These are phyloP conservation scores for Eclectus roratus DNA, from an alignment of 2,113 vertebrate species.

Conservation along the genomic window DNA sequence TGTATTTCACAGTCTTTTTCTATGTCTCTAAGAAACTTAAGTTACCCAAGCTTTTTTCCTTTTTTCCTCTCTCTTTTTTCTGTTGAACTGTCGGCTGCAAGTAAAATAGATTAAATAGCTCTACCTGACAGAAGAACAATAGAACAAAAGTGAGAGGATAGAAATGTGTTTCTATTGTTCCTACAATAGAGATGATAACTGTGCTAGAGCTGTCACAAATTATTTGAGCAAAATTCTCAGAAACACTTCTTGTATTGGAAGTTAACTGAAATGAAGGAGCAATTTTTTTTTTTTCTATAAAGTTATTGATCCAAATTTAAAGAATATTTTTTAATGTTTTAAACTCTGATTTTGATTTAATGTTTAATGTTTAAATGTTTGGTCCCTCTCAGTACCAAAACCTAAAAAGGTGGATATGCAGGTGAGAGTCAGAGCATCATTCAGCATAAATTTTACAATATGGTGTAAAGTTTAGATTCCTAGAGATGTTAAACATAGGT, in stretches of 20 bases:
- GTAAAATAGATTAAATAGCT: neutral
- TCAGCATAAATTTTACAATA: neutral
- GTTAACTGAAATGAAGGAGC: neutral
- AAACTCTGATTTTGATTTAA: neutral
- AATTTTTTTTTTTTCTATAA: neutral
- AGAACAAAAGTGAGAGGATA: neutral
- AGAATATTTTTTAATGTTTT: neutral
- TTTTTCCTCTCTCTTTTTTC: neutral
- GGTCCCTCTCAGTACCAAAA: neutral
- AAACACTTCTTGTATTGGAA: neutral
- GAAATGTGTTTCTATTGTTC: neutral
- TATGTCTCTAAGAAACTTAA: neutral
- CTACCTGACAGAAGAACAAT: neutral
- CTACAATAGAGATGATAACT: neutral
- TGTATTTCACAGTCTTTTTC: neutral
- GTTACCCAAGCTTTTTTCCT: neutral
- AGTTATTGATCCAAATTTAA: neutral
- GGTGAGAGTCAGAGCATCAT: neutral
- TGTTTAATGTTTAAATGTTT: no score
- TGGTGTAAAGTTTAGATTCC: neutral
- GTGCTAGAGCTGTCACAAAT: neutral
- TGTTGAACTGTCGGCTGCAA: neutral
- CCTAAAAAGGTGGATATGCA: neutral
- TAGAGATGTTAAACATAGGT: neutral
- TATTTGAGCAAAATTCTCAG: neutral